A percentile compares a stretch with the other conserved stretches of the same genome.
These are phyloP conservation scores for Rhipidura dahli DNA, from an alignment of 2,113 vertebrate species.

Conservation along the genomic window DNA sequence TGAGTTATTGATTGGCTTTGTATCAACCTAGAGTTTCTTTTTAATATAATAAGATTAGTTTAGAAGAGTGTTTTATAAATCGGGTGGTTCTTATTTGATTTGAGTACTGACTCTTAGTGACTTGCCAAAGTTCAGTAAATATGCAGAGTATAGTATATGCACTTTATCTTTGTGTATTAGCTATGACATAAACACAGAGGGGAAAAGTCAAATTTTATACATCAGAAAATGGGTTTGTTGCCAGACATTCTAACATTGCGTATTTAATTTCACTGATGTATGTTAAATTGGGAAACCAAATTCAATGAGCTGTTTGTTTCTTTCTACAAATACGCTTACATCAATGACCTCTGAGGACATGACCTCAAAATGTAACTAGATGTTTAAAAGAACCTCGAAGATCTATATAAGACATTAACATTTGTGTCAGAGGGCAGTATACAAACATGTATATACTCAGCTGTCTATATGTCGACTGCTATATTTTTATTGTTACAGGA, in stretches of 20 bases:
- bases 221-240: conserved; percentile 48
- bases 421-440: conserved; percentile 62
- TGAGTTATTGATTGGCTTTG: conserved; percentile 34
- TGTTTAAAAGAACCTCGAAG: conserved; percentile 63
- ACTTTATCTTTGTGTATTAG: conserved; percentile 62
- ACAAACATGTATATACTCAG: conserved; percentile 53
- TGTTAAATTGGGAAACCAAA: conserved; percentile 61
- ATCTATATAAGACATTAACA: conserved; percentile 66
- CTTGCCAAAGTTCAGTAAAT: conserved; percentile 63
- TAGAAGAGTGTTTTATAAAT: conserved; percentile 52
- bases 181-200: conserved; percentile 56
- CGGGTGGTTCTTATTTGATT: conserved; percentile 39
- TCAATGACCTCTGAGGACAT: conserved; percentile 66
- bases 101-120: conserved; percentile 39
- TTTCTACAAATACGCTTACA: conserved; percentile 55
- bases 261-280: conserved; percentile 66
- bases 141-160: conserved; percentile 19
- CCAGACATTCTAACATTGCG: conserved; percentile 35
- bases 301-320: conserved; percentile 68
- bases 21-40: conserved; percentile 29
- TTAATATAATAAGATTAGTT: conserved; percentile 29
- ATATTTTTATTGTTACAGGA: conserved; percentile 64
- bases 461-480: conserved; percentile 59
- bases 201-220: conserved; percentile 61
- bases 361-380: conserved; percentile 67